A percentile compares a stretch with the other conserved stretches of the same genome.
Evolutionary conservation across 2,797 vertebrate genomes (phyloP).

Genomic region (Tokudaia tokunoshimensis): DNA sequence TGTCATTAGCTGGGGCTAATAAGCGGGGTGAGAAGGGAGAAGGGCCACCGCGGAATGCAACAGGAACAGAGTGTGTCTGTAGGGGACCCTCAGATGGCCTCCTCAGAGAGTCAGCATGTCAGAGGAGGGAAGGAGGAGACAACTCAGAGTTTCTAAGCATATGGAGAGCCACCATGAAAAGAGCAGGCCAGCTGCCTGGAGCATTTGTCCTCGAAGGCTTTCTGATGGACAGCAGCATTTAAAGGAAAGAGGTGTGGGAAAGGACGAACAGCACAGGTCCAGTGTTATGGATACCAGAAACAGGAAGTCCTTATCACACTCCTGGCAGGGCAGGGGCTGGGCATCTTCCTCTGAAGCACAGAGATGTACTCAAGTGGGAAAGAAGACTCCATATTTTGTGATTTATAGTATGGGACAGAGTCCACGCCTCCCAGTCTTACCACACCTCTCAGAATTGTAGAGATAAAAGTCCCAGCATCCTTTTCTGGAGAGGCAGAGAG

Average conservation of each 20-base stretch:
- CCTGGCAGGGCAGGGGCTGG: background rate
- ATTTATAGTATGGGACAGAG: constrained; percentile 5
- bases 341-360: constrained; percentile 24
- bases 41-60: background rate
- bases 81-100: constrained; percentile 1
- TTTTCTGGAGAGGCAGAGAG: constrained; percentile 58
- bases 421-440: background rate
- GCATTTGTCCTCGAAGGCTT: background rate
- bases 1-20: background rate
- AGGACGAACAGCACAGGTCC: background rate
- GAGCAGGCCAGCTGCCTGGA: background rate
- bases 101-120: background rate
- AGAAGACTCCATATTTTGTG: background rate
- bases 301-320: background rate
- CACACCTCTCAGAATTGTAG: background rate
- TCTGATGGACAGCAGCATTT: background rate
- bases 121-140: background rate
- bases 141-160: background rate
- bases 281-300: background rate
- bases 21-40: background rate
- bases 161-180: background rate
- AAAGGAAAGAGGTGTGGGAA: background rate
- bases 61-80: background rate
- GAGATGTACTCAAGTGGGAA: background rate
- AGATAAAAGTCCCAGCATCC: constrained; percentile 46